These are phyloP conservation scores for Pristionchus japonicus DNA, from an alignment of 2,888 invertebrate species.

Conservation along the genomic window DNA sequence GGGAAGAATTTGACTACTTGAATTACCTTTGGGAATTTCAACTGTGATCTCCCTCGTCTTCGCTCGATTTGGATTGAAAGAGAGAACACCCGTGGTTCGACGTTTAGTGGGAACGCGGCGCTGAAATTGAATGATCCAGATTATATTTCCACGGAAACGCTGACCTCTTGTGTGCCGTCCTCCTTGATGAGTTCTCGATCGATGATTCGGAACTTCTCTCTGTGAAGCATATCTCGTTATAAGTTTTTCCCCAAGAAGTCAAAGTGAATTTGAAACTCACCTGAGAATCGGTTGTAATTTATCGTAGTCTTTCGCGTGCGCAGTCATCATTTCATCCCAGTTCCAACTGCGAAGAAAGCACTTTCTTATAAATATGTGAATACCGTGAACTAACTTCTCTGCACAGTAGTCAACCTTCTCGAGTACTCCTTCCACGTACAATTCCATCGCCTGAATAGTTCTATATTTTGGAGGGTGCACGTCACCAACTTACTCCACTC, in stretches of 20 bases:
- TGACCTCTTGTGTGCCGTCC: not conserved
- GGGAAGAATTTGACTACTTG: not conserved
- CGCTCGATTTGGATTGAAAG: not conserved
- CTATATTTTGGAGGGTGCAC: too few species aligned
- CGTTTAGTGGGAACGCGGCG: not conserved
- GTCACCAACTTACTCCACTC: not conserved
- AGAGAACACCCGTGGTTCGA: not conserved
- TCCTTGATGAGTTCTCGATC: constrained; percentile 5
- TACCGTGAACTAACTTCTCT: not conserved
- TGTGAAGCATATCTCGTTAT: not conserved
- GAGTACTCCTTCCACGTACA: not conserved
- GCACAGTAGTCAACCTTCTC: constrained; percentile 6
- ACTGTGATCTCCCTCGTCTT: not conserved
- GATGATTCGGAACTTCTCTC: constrained; percentile 22
- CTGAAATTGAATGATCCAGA: not conserved
- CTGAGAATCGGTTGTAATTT: not conserved
- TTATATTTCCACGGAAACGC: not conserved
- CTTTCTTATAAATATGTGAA: not conserved
- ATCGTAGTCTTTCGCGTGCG: not conserved
- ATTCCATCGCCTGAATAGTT: not conserved
- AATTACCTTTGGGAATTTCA: not conserved
- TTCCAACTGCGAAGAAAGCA: not conserved
- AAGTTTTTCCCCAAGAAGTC: not conserved
- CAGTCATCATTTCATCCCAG: not conserved
- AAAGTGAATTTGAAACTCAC: not conserved